Evolutionary conservation across 2,113 vertebrate species (phyloP).

Genomic region (Dasyurus viverrinus): DNA sequence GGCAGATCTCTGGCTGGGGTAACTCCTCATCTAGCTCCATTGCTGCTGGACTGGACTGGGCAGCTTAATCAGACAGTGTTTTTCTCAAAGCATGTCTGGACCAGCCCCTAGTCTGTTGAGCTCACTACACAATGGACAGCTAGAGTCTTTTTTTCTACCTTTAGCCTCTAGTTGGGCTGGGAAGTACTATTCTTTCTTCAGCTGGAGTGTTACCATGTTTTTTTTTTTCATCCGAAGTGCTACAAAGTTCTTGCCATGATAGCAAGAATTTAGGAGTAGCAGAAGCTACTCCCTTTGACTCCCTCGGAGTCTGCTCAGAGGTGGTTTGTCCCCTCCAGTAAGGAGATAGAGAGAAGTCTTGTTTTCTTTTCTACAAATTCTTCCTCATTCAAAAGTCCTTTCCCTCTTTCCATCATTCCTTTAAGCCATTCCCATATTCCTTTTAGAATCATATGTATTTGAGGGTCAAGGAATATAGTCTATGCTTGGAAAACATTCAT

Average conservation of each 20-base stretch:
- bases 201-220: not conserved
- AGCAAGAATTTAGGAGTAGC: not conserved
- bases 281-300: not conserved
- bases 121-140: not conserved
- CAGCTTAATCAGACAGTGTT: not conserved
- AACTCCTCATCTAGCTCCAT: not conserved
- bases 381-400: not conserved
- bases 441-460: not conserved
- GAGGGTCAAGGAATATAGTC: not conserved
- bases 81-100: not conserved
- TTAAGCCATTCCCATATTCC: not conserved
- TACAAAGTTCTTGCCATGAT: not conserved
- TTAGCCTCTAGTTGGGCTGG: not conserved
- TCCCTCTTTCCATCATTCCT: not conserved
- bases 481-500: not conserved
- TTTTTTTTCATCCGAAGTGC: not conserved
- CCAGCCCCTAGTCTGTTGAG: not conserved
- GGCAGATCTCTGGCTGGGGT: not conserved
- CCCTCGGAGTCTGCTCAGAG: not conserved
- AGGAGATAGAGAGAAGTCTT: not conserved
- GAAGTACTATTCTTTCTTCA: not conserved
- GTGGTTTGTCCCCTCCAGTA: not conserved
- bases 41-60: not conserved
- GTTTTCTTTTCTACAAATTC: not conserved
- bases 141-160: not conserved